These are phyloP conservation scores for Manduca sexta DNA, from an alignment of 1,140 invertebrate genomes.

Conservation along the genomic window DNA sequence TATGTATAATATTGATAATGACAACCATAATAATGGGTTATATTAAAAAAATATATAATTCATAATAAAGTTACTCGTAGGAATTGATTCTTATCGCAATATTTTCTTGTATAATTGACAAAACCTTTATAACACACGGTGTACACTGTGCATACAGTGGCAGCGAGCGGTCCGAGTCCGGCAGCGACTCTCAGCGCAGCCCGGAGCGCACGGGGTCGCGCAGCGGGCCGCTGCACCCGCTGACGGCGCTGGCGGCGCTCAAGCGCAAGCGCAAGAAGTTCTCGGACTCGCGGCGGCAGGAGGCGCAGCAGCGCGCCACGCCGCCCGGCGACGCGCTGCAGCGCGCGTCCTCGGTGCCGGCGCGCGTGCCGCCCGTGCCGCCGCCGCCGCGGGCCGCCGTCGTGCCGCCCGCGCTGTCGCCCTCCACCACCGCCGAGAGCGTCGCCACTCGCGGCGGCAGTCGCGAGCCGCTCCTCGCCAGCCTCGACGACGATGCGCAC, in stretches of 20 bases:
- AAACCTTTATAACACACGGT: too few relatives aligned
- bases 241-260: constrained; percentile 79
- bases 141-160: constrained; percentile 36
- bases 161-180: constrained; percentile 56
- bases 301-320: constrained; percentile 27
- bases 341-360: constrained; percentile 53
- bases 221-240: constrained; percentile 43
- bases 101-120: too few relatives aligned
- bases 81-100: too few relatives aligned
- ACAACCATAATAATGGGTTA: too few relatives aligned
- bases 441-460: constrained; percentile 39
- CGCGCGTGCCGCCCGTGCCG: constrained; percentile 27
- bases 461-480: constrained; percentile 54
- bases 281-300: constrained; percentile 81
- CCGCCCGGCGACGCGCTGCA: constrained; percentile 33
- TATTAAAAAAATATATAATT: too few relatives aligned
- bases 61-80: too few relatives aligned
- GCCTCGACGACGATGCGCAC: constrained; percentile 53
- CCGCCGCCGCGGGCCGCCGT: constrained; percentile 11
- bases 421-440: constrained; percentile 24
- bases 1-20: too few relatives aligned
- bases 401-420: constrained; percentile 18
- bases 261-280: constrained; percentile 87
- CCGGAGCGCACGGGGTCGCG: constrained; percentile 40
- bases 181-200: constrained; percentile 58